Conservation (phyloP, 2,797 vertebrate genomes). For the Triplophysa yarkandensis region DNA sequence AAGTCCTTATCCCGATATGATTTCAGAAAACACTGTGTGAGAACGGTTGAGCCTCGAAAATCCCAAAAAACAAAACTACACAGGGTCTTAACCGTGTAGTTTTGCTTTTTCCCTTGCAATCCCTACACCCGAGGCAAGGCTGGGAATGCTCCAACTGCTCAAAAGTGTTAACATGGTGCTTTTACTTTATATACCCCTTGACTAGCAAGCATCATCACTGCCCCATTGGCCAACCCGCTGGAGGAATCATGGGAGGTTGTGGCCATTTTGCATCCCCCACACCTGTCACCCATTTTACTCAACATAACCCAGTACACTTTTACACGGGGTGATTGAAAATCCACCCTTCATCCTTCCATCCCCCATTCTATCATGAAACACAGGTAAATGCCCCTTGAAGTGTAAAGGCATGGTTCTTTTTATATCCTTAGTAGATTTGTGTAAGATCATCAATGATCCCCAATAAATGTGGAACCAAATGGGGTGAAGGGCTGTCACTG, state of each 20-base stretch:
- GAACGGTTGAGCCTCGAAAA: constrained; percentile 86
- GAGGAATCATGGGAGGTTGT: constrained; percentile 68
- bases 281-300: constrained; percentile 71
- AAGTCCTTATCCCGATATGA: constrained; percentile 85
- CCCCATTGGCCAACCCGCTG: constrained; percentile 75
- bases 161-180: constrained; percentile 83
- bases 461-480: constrained; percentile 30
- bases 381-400: constrained; percentile 18
- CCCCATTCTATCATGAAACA: constrained; percentile 4
- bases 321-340: constrained; percentile 30
- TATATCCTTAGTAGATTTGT: constrained; percentile 8
- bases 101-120: constrained; percentile 91
- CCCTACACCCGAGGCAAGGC: constrained; percentile 99
- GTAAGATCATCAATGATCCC: background rate
- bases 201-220: constrained; percentile 67
- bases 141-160: constrained; percentile 98
- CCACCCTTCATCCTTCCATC: constrained; percentile 24
- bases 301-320: constrained; percentile 42
- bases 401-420: background rate
- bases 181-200: constrained; percentile 89
- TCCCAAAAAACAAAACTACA: constrained; percentile 91
- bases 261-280: constrained; percentile 72
- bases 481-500: constrained; percentile 44
- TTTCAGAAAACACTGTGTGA: constrained; percentile 84
- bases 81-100: constrained; percentile 82